These are phyloP conservation scores for Agrotis exclamationis DNA, from an alignment of 2,888 invertebrate species.

Conservation along the genomic window DNA sequence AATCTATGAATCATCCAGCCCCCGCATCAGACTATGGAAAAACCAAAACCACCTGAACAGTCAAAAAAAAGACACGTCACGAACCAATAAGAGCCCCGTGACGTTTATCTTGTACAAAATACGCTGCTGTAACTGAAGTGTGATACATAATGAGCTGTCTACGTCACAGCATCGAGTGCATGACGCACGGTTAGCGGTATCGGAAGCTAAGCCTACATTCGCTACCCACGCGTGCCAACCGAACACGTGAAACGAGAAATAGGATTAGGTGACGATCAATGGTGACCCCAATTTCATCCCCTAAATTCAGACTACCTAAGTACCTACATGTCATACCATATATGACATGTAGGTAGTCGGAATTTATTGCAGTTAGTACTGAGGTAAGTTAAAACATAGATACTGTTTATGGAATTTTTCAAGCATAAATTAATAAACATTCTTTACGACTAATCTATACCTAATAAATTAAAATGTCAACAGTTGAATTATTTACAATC, in stretches of 20 bases:
- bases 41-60: background rate
- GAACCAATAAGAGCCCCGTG: slow-evolving; percentile 25
- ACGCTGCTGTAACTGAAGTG: slow-evolving; percentile 61
- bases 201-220: slow-evolving; percentile 76
- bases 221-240: slow-evolving; percentile 74
- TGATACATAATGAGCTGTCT: slow-evolving; percentile 64
- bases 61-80: slow-evolving; percentile 14
- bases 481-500: slow-evolving; percentile 4
- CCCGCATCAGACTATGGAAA: background rate
- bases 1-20: background rate
- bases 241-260: slow-evolving; percentile 71
- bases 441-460: background rate
- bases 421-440: background rate
- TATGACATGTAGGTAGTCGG: no score
- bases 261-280: slow-evolving; percentile 74
- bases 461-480: background rate
- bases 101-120: slow-evolving; percentile 50
- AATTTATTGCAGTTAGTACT: slow-evolving; percentile 4
- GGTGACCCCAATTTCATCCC: slow-evolving; percentile 51
- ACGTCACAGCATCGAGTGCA: slow-evolving; percentile 75
- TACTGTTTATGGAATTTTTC: no score
- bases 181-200: slow-evolving; percentile 80
- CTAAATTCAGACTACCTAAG: slow-evolving; percentile 40
- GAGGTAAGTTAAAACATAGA: background rate
- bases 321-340: slow-evolving; percentile 26